Evolutionary conservation across 2,888 invertebrate genomes (phyloP), one percentile per base, ranked within the genome.

Genomic region (Harpalus rufipes): DNA sequence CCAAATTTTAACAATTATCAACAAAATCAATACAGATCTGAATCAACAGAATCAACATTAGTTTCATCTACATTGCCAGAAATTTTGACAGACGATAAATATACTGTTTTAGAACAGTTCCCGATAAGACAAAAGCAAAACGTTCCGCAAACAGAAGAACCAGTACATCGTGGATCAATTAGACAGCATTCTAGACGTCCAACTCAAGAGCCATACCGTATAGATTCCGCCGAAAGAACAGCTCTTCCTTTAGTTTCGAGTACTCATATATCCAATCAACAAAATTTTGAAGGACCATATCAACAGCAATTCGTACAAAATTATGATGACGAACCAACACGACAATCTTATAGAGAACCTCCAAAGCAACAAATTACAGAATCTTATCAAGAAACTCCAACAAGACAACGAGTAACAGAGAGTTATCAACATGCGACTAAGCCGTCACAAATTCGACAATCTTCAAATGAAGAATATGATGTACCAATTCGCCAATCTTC

Each of bases 291-390:
- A 44, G 51, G 5, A 68, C n/a, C 68, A 68, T 25, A n/a, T 8
- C 7, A 21, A 63, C 51, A 56, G 18, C 44, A 76, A 32, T 56
- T 7, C 59, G 7, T 56, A 18, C 39, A 78, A 59, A 72, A 92
- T 92, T 82, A 92, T 92, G 86, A 92, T 92, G 87, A 92, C 92
- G 0, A 92, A 92, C 89, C 92, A 92, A 87, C 92, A 92, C 85
- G 92, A 91, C 87, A 92, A 92, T 79, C 92, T 92, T 51, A 92
- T 85, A 92, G 85, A 10, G 80, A 58, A 21, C 41, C 41, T 32
- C 32, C 32, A 3, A 68, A 14, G 68, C 41, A 74, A 32, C 84
- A 61, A 72, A 78, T 56, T 44, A 18, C 72, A 8, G 72, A 74
- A 8, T 16, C 14, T 12, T 74, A 74, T 18, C 72, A 21, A 74